A percentile compares a stretch with the other conserved stretches of the same genome.
Evolutionary conservation across 2,888 invertebrate species (phyloP).

Genomic region (Ceriagrion tenellum): DNA sequence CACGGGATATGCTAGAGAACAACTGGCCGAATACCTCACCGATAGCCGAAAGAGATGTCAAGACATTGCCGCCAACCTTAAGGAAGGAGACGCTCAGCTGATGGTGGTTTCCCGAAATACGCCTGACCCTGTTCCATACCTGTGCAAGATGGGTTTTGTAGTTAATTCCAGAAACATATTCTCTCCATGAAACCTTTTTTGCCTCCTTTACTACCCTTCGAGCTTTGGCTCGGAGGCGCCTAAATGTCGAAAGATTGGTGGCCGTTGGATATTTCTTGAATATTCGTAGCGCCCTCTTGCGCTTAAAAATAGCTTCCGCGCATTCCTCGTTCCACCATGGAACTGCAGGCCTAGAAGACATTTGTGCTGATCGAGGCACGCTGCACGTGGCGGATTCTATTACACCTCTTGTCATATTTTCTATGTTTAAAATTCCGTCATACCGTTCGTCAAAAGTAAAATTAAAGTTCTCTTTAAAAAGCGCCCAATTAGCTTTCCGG

Average conservation of each 20-base stretch:
- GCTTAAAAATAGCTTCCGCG: neutral
- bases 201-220: neutral
- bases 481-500: too few relatives aligned
- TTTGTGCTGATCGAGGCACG: neutral
- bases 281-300: neutral
- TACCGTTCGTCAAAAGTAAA: too few relatives aligned
- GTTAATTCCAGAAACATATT: neutral
- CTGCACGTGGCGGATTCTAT: neutral
- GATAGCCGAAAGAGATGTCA: too few relatives aligned
- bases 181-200: neutral
- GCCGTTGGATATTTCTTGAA: neutral
- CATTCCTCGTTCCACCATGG: neutral
- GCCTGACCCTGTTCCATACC: neutral
- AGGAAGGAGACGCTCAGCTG: too few relatives aligned
- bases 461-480: too few relatives aligned
- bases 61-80: too few relatives aligned
- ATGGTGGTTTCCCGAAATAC: neutral
- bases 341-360: neutral
- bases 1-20: too few relatives aligned
- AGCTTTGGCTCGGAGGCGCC: neutral
- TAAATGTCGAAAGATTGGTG: neutral
- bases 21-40: too few relatives aligned
- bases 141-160: neutral
- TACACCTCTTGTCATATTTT: too few relatives aligned
- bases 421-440: too few relatives aligned